Evolutionary conservation across 2,888 invertebrate species (phyloP).

Genomic region (Zootermopsis nevadensis): DNA sequence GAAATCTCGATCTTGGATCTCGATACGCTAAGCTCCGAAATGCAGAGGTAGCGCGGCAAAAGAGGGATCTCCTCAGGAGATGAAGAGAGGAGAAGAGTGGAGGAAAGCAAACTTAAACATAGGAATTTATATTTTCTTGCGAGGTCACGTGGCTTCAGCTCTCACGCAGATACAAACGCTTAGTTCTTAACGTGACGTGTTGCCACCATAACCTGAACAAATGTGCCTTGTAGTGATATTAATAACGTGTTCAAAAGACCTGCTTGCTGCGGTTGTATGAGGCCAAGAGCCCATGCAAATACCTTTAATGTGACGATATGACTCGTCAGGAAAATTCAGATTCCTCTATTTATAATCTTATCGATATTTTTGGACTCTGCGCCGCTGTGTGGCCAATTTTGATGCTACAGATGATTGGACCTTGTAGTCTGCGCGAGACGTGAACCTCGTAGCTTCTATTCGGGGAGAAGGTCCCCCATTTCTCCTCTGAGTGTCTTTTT

Average conservation of each 20-base stretch:
- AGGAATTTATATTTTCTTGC: not conserved
- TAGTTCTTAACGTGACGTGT: not conserved
- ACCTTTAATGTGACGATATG: no score
- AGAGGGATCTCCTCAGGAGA: not conserved
- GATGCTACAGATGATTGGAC: no score
- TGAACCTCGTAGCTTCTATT: no score
- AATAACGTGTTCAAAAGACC: not conserved
- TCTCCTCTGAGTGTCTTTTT: no score
- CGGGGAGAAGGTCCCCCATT: no score
- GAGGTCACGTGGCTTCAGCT: not conserved
- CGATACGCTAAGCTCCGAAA: not conserved
- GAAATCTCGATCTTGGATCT: not conserved
- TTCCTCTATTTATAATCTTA: no score
- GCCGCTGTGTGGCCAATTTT: no score
- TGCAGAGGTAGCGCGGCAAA: not conserved
- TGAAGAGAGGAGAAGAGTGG: not conserved
- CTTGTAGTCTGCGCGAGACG: no score
- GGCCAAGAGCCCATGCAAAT: no score
- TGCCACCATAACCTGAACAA: constrained; percentile 9
- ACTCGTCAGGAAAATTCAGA: no score
- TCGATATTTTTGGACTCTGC: no score
- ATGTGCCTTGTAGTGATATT: not conserved
- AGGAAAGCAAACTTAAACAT: not conserved
- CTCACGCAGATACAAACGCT: constrained; percentile 1
- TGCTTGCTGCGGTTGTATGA: no score